phyloP scores from a whole-genome alignment of 2,113 vertebrate species.

The Octodon degus region DNA sequence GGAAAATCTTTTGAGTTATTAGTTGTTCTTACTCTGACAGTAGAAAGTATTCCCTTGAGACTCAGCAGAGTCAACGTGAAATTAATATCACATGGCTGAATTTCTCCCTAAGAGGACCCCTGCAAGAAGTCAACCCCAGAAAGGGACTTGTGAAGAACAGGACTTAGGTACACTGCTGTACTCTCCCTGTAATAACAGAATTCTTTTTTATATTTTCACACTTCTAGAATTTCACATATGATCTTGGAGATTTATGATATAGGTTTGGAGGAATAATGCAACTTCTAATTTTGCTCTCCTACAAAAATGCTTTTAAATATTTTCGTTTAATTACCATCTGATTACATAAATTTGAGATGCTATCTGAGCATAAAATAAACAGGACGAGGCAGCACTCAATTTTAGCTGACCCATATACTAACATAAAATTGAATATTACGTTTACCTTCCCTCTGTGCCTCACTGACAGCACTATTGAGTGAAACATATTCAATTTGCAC shows the following conservation, averaged over 20 bases:
- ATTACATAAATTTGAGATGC: neutral
- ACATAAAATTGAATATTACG: neutral
- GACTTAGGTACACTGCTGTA: constrained; percentile 54
- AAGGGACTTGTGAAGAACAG: constrained; percentile 62
- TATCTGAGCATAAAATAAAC: neutral
- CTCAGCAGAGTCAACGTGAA: constrained; percentile 64
- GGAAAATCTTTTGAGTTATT: constrained; percentile 80
- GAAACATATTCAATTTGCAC: neutral
- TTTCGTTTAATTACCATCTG: constrained; percentile 20
- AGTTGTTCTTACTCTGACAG: constrained; percentile 79
- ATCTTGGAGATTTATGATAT: neutral
- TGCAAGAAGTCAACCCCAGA: constrained; percentile 61
- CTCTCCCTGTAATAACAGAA: constrained; percentile 53
- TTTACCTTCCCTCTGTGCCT: neutral
- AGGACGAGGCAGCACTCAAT: neutral
- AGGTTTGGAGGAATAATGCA: neutral
- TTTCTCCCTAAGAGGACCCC: constrained; percentile 67
- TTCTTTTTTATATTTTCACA: neutral
- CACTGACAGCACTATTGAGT: neutral
- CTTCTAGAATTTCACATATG: neutral
- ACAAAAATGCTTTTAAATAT: neutral
- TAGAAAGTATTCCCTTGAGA: constrained; percentile 75
- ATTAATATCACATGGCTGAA: constrained; percentile 76
- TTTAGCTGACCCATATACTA: neutral
- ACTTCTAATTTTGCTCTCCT: neutral